Evolutionary conservation across 1,140 invertebrate genomes (phyloP).

Genomic region (Bacillus rossius): DNA sequence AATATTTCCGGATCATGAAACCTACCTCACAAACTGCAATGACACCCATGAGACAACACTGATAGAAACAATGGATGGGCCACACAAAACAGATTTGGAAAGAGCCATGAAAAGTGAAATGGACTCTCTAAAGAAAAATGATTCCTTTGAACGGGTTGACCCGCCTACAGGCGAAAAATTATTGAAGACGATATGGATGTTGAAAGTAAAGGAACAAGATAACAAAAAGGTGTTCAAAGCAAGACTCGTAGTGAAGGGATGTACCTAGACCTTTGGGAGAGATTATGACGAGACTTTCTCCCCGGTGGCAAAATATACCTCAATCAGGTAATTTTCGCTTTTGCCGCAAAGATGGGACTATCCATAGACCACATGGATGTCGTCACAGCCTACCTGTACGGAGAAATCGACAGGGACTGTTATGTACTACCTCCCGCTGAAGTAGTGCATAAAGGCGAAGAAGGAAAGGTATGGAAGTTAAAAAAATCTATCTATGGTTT

Average conservation of each 20-base stretch:
- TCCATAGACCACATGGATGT: conserved; percentile 36
- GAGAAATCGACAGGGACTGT: conserved; percentile 36
- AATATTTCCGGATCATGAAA: neutral
- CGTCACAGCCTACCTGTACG: conserved; percentile 39
- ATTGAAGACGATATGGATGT: conserved; percentile 39
- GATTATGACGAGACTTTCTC: conserved; percentile 29
- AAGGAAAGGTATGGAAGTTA: conserved; percentile 18
- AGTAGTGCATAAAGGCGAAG: conserved; percentile 18
- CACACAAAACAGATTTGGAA: conserved; percentile 28
- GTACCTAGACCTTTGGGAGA: conserved; percentile 21
- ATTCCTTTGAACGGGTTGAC: conserved; percentile 28
- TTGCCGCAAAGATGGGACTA: conserved; percentile 32
- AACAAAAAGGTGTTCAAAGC: conserved; percentile 15
- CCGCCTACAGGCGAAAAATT: conserved; percentile 31
- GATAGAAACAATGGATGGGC: conserved; percentile 24
- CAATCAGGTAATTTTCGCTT: conserved; percentile 36
- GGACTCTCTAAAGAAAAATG: conserved; percentile 29
- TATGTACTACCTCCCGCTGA: conserved; percentile 39
- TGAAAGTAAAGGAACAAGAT: conserved; percentile 27
- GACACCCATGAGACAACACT: neutral
- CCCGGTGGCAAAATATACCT: conserved; percentile 26
- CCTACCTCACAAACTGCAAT: neutral
- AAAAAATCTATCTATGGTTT: conserved; percentile 17
- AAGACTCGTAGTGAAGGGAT: conserved; percentile 24
- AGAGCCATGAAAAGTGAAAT: conserved; percentile 30